Base-by-base conservation (phyloP, 2,113 vertebrate genomes). In the Phalacrocorax pelagicus region DNA sequence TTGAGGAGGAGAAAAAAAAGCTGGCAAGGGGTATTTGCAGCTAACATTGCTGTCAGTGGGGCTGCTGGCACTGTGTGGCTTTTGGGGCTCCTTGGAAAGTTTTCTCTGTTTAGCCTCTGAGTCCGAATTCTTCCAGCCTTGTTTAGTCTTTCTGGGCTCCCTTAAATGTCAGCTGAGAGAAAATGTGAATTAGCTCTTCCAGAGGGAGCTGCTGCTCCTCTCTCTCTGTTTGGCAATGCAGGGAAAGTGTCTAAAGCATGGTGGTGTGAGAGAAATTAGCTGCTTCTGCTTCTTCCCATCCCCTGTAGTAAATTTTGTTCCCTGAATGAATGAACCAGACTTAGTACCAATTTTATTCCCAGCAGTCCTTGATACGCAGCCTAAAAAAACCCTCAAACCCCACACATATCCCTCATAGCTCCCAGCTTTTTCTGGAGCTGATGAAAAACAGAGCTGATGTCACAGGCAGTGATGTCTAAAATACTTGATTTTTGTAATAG, bases 111-210 rank as follows among this genome's bases (percentile, higher is more conserved):
- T 69, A 79, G 65, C 57, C 44, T 65, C 49, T 9, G 52, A 91
- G 63, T 58, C 59, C 89, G 86, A 59, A 57, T 94, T 92, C 81
- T 67, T 85, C 61, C 57, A 81, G 62, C 11, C 19, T 72, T 87
- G 91, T 91, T 96, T 92, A 92, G 87, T 87, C 84, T 96, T 91
- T 92, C 81, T 85, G 74, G 29, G 47, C 47, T 91, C 18, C n/a
- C 75, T 94, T 79, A 79, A 87, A 95, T 73, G 61, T 91, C 93
- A 96, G 38, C 42, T 59, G 83, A 81, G 81, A 83, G 59, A 86
- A 97, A 94, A 84, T 15, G 38, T 36, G 65, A 86, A 84, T 51
- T 81, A 71, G 20, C 12, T 81, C 49, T 90, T 82, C 78, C 69
- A 69, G 29, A 42, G 17, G 13, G 44, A 82, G 62, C 32, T 81